Percentiles rank a stretch among this genome's conserved stretches.
Evolutionary conservation across 2,113 vertebrate genomes (phyloP).

Genomic region (Tympanuchus pallidicinctus): DNA sequence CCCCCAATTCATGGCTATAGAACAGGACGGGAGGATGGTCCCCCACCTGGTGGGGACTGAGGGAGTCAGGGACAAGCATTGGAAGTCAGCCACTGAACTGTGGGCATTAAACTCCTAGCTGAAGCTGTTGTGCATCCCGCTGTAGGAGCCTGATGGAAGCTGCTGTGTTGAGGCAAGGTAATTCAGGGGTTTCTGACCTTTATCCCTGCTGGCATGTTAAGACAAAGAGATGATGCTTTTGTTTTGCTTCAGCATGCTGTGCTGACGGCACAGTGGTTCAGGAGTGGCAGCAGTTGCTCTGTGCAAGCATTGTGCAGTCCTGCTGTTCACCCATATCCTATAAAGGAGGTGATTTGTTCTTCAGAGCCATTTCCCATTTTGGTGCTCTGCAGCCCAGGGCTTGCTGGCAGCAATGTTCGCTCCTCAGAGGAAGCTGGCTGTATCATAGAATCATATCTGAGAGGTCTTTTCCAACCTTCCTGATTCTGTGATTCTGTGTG

Average conservation of each 20-base stretch:
- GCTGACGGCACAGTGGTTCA: neutral
- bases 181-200: neutral
- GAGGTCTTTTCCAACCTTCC: no score
- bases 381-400: neutral
- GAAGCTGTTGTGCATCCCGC: neutral
- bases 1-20: neutral
- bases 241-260: neutral
- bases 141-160: neutral
- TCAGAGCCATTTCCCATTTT: no score
- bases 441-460: no score
- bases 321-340: neutral
- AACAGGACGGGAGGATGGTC: neutral
- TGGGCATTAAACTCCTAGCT: neutral
- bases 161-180: neutral
- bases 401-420: neutral
- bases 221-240: neutral
- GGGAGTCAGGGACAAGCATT: neutral
- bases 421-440: accelerated
- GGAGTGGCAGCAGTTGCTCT: neutral
- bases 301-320: neutral
- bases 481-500: neutral
- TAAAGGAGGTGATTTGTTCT: neutral
- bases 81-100: neutral
- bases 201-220: no score
- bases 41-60: neutral